Base-by-base conservation (phyloP, 1,140 invertebrate species). In the Drosophila aff. region DNA sequence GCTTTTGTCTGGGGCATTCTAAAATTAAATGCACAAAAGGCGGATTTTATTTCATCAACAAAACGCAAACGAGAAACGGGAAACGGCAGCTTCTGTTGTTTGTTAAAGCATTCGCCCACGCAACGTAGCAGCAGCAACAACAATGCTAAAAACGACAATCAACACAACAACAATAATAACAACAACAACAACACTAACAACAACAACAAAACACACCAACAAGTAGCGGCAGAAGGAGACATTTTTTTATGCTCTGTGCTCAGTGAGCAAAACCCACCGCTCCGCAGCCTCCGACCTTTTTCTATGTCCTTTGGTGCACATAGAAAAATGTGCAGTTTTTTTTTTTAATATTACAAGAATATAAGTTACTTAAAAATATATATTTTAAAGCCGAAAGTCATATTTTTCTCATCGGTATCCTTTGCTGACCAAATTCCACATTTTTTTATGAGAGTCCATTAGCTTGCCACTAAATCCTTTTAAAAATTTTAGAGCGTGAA, bases 21-120 rank as follows among this genome's bases (percentile, higher is more conserved):
- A 91, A 90, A 91, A 90, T 90, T 90, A 90, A 90, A 90, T 90
- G 86, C 85, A 90, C 85, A 90, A 90, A 90, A 91, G 85, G 86
- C 82, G 85, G 86, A 90, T 91, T 90, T 90, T 85, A 90, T 89
- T 89, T 87, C 84, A 87, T 87, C 84, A 87, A 87, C 84, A 89
- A 87, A 87, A 57, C 53, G 53, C 53, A 57, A 55, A 38, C 52
- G 52, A 55, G 52, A 57, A 57, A 89, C 84, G 84, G 84, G 84
- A 87, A 87, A 81, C 84, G 79, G 84, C 81, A 89, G 84, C 84
- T 89, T 87, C 84, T 87, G 84, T 89, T 87, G 83, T 87, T 87
- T 89, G 84, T 89, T 87, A 79, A 78, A 87, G 84, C 84, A 89
- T 53, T 84, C 77, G 81, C 84, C 85, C 84, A 87, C 84, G 84